phyloP scores from a whole-genome alignment of 2,888 invertebrate genomes.

The Halictus quadricinctus region DNA sequence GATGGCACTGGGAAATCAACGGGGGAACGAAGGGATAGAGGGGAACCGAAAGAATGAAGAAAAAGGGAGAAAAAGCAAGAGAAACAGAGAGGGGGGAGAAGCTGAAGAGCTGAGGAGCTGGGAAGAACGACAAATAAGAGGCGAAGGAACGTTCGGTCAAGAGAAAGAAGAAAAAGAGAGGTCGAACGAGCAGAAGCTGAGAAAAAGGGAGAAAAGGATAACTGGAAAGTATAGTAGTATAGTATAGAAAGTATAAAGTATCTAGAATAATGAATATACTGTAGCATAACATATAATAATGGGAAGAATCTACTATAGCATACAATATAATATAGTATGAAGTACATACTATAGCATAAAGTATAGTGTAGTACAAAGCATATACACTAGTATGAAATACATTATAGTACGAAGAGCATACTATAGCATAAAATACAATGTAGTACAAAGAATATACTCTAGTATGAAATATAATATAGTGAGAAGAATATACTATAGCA shows the following conservation, averaged over 20 bases:
- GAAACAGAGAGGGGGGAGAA: not conserved
- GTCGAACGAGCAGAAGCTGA: not conserved
- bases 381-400: not conserved
- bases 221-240: not conserved
- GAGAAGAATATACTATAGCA: not conserved
- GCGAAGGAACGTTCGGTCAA: not conserved
- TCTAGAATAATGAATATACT: not conserved
- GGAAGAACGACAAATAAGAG: not conserved
- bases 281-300: not conserved
- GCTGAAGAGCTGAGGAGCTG: not conserved
- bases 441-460: not conserved
- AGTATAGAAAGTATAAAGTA: too few relatives aligned
- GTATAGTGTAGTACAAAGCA: fast-evolving
- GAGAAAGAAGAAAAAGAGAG: not conserved
- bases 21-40: not conserved
- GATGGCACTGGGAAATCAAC: not conserved
- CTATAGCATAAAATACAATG: not conserved
- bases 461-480: not conserved
- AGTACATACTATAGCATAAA: not conserved
- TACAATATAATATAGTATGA: not conserved
- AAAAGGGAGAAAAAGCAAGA: not conserved
- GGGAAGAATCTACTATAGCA: not conserved
- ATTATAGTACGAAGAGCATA: not conserved
- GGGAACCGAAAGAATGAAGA: not conserved
- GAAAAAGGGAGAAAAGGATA: not conserved